Conservation (phyloP, 2,797 vertebrate genomes). For the Pogoniulus pusillus region DNA sequence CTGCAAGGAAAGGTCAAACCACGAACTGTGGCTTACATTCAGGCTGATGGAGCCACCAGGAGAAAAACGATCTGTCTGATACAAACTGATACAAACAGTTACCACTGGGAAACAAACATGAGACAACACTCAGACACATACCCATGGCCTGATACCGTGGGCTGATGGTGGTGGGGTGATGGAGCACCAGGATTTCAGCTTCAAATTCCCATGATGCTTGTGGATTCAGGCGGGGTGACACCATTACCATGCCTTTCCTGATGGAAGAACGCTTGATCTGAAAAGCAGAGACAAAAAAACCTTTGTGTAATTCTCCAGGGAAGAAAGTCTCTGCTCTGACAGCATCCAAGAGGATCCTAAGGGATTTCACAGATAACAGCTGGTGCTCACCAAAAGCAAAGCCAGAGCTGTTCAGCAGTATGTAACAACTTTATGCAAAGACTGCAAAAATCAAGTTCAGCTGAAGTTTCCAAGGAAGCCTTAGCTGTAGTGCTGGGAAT, state of each 20-base stretch:
- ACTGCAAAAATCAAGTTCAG: background rate
- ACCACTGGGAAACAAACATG: background rate
- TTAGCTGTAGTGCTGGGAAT: background rate
- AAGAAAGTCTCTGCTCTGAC: background rate
- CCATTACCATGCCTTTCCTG: conserved; percentile 98
- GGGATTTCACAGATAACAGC: background rate
- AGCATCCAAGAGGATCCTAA: background rate
- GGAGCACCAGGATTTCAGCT: conserved; percentile 93
- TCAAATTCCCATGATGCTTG: conserved; percentile 97
- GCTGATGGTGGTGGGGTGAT: conserved; percentile 95
- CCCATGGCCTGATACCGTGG: conserved; percentile 97
- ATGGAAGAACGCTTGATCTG: conserved; percentile 97
- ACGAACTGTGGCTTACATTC: background rate
- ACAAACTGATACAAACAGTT: background rate
- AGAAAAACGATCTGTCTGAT: background rate
- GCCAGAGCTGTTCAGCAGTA: background rate
- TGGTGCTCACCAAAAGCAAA: background rate
- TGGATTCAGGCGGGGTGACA: conserved; percentile 90
- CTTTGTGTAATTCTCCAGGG: background rate
- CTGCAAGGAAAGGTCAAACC: background rate
- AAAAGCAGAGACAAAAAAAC: conserved; percentile 1
- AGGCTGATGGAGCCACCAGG: background rate
- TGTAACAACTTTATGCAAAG: background rate
- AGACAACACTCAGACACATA: conserved; percentile 55
- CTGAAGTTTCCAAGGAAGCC: background rate